These are phyloP conservation scores for Callopanchax toddi DNA, from an alignment of 2,113 vertebrate genomes.

Conservation along the genomic window DNA sequence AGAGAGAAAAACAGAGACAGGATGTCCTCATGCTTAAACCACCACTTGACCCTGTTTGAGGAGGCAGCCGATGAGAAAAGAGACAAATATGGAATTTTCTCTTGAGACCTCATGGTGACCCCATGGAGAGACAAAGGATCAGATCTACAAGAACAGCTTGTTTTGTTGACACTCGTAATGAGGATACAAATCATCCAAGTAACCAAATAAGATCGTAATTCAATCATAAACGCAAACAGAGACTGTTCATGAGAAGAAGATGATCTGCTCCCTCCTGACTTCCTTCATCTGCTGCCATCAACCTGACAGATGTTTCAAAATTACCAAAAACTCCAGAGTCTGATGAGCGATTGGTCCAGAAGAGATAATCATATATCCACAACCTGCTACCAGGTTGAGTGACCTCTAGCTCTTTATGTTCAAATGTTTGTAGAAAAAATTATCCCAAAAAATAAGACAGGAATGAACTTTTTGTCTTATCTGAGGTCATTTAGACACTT, in stretches of 20 bases:
- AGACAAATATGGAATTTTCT: conserved; percentile 67
- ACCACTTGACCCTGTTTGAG: conserved; percentile 37
- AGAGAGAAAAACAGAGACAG: conserved; percentile 29
- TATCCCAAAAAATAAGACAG: no score
- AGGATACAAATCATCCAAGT: conserved; percentile 33
- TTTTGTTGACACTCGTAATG: conserved; percentile 54
- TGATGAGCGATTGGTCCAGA: no score
- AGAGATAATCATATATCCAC: no score
- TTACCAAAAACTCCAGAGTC: conserved; percentile 15
- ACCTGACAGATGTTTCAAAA: conserved; percentile 30
- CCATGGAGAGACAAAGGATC: conserved; percentile 36
- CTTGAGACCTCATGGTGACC: conserved; percentile 26
- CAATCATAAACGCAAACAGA: conserved; percentile 36
- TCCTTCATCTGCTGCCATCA: conserved; percentile 36
- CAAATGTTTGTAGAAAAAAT: no score
- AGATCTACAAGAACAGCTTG: conserved; percentile 36
- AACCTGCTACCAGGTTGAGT: no score
- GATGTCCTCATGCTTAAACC: conserved; percentile 38
- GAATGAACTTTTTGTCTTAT: no score
- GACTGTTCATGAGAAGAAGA: conserved; percentile 30
- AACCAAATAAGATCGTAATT: conserved; percentile 41
- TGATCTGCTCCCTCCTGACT: conserved; percentile 30
- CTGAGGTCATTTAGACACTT: no score
- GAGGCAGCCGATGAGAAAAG: conserved; percentile 31
- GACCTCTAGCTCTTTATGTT: no score